These are phyloP conservation scores for Sebastes steindachneri DNA, from an alignment of 2,797 vertebrate species.

Conservation along the genomic window DNA sequence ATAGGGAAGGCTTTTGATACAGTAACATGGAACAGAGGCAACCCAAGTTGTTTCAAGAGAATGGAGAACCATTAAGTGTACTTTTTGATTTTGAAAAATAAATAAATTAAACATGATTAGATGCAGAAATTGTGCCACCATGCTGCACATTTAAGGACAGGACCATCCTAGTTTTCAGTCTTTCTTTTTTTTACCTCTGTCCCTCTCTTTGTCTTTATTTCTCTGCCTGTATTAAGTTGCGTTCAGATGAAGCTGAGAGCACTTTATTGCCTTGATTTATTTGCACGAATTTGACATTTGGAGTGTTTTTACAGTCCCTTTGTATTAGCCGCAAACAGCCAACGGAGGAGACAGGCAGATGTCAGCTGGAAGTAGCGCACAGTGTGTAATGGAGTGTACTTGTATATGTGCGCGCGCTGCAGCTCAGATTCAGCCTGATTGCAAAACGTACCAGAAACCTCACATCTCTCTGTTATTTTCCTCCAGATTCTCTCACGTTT, in stretches of 20 bases:
- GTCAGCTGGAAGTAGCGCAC: not conserved
- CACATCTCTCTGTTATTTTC: not conserved
- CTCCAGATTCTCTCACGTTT: not conserved
- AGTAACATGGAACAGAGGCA: not conserved
- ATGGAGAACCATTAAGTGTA: not conserved
- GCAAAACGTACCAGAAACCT: not conserved
- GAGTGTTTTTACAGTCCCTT: not conserved
- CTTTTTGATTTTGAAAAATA: not conserved
- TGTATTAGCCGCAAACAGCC: not conserved
- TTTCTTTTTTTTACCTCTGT: not conserved
- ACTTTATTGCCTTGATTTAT: not conserved
- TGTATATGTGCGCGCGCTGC: not conserved
- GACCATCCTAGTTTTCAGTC: not conserved
- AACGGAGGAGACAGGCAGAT: not conserved
- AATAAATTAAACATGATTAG: not conserved
- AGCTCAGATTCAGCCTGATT: not conserved
- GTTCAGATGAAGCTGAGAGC: not conserved
- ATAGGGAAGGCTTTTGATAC: not conserved
- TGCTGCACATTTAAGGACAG: not conserved
- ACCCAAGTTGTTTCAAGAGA: not conserved
- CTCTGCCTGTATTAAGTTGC: not conserved
- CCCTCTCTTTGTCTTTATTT: not conserved
- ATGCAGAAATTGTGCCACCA: not conserved
- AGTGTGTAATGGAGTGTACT: not conserved
- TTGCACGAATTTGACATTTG: not conserved